Base-by-base conservation (phyloP, 2,888 invertebrate species). In the Metacarcinus magister region DNA sequence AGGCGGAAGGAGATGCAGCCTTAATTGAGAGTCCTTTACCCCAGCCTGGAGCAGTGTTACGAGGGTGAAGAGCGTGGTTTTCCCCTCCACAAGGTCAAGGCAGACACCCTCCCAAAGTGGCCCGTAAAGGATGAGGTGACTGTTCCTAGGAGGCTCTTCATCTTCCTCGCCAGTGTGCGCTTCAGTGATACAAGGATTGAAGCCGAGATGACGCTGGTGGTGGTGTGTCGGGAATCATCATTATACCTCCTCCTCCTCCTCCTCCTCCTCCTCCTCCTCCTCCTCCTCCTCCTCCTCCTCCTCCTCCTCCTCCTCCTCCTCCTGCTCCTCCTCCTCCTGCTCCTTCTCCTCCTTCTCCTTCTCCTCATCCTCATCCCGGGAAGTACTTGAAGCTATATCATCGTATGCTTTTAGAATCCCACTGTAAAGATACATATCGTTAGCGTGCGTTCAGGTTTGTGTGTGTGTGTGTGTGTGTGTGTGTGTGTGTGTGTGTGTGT, bases 391-490 rank as follows among this genome's bases (percentile, higher is more conserved):
- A 23, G 10, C 13, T 10, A 13, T 54, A 16, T 54, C 16, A 54
- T 16, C 54, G 54, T 54, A 54, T 13, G 16, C n/a, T 67, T 67
- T 67, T 23, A 67, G 19, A 23, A 67, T 67, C 19, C 19, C 67
- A 16, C 67, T 67, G 67, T 67, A 67, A 67, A 67, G 67, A 67
- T 67, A 67, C 67, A 67, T 67, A 67, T 67, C 67, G n/a, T 67
- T 67, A 67, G n/a, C 23, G 23, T 67, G 23, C 23, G 23, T 67
- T 1, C 5, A 0, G 19, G 19, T 23, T 0, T 23, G 67, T 67
- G 67, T 67, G 67, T 67, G 67, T 67, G 67, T 67, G 67, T 67
- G 67, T 67, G 67, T 67, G 67, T 67, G 67, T 67, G 67, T 67
- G 67, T 67, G 67, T 67, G 67, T 67, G 67, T 67, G 67, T 67